Percentiles rank a stretch among this genome's conserved stretches.
Evolutionary conservation across 2,797 vertebrate genomes (phyloP).

Genomic region (Garrulus glandarius): DNA sequence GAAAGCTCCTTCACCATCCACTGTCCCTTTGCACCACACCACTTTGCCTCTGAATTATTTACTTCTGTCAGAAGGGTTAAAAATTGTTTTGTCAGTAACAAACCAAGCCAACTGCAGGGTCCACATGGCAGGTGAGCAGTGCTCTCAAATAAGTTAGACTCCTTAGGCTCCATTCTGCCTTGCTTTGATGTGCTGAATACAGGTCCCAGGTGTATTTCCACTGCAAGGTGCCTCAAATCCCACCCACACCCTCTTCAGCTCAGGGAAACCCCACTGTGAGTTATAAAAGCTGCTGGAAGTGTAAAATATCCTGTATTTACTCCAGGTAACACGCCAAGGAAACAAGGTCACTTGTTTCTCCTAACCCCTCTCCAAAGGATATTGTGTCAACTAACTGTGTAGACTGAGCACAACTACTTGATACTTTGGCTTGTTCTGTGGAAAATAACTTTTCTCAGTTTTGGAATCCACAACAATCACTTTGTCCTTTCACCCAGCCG

Average conservation of each 20-base stretch:
- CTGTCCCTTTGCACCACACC: accelerated
- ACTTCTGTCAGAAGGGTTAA: accelerated
- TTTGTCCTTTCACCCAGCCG: accelerated
- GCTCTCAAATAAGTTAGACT: neutral
- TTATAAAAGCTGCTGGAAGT: neutral
- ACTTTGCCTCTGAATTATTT: neutral
- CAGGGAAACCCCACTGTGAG: neutral
- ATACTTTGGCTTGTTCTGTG: neutral
- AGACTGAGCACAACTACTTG: neutral
- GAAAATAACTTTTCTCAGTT: neutral
- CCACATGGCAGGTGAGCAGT: accelerated
- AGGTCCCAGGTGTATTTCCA: neutral
- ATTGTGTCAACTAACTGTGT: neutral
- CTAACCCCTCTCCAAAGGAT: neutral
- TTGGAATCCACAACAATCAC: neutral
- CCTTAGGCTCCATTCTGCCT: accelerated
- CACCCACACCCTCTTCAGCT: neutral
- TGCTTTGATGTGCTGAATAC: neutral
- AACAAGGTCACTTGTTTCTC: neutral
- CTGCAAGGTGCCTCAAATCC: neutral
- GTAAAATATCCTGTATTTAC: neutral
- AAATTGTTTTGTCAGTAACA: accelerated
- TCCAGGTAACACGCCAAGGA: accelerated
- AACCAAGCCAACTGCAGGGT: neutral
- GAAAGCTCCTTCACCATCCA: accelerated